These are phyloP conservation scores for Argopecten irradians DNA, from an alignment of 1,140 invertebrate species.

Conservation along the genomic window DNA sequence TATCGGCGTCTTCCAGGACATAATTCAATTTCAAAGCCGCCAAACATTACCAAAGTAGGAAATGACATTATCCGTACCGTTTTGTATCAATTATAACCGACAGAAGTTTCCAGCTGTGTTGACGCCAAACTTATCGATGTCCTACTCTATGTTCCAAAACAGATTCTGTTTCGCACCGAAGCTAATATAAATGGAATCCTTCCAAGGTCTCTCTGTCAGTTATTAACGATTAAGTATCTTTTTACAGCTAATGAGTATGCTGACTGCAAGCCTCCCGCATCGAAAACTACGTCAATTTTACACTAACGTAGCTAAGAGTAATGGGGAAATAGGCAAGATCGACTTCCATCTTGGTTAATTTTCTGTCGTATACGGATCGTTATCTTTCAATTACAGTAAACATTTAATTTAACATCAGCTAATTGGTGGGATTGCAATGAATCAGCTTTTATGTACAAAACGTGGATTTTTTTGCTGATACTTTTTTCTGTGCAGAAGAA, in stretches of 20 bases:
- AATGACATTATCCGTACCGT: not conserved
- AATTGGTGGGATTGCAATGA: no score
- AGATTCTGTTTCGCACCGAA: not conserved
- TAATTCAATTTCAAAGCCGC: not conserved
- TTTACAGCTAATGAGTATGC: not conserved
- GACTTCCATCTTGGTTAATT: not conserved
- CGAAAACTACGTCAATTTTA: not conserved
- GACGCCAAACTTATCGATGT: not conserved
- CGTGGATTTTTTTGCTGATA: no score
- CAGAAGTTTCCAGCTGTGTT: not conserved
- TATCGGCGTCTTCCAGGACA: not conserved
- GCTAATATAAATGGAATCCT: not conserved
- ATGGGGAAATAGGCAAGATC: not conserved
- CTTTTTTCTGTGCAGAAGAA: no score
- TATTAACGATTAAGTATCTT: not conserved
- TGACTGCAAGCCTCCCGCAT: constrained; percentile 2
- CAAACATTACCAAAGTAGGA: not conserved
- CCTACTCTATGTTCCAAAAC: not conserved
- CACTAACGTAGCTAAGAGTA: not conserved
- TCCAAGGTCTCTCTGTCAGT: not conserved
- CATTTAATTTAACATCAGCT: no score
- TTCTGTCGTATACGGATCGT: not conserved
- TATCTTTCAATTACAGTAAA: not conserved
- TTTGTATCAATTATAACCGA: not conserved
- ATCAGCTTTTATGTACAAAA: no score